These are phyloP conservation scores for Chauna torquata DNA, from an alignment of 2,113 vertebrate genomes.

Conservation along the genomic window DNA sequence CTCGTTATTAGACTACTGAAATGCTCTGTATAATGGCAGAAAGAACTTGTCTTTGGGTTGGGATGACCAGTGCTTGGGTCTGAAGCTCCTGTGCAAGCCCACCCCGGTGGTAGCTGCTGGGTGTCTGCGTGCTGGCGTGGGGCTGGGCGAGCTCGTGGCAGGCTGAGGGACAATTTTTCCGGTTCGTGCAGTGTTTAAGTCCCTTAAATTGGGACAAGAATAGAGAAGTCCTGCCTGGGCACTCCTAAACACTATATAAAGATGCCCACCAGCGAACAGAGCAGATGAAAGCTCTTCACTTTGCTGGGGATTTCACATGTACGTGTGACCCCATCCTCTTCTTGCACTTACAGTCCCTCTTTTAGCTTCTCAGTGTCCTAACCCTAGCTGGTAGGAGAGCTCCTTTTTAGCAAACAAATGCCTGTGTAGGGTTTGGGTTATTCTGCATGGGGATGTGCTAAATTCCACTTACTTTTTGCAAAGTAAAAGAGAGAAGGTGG, in stretches of 20 bases:
- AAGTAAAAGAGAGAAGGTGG: neutral
- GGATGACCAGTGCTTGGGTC: neutral
- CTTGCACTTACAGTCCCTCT: neutral
- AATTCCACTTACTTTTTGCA: neutral
- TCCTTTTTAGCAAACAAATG: neutral
- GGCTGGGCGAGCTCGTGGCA: rapidly evolving
- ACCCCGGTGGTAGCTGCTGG: neutral
- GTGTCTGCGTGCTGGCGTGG: rapidly evolving
- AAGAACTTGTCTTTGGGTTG: neutral
- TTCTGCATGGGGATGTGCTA: neutral
- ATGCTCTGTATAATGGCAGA: neutral
- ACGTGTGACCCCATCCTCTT: neutral
- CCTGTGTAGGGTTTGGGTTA: neutral
- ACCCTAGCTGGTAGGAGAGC: neutral
- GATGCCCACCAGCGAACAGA: neutral
- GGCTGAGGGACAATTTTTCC: neutral
- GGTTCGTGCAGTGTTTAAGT: neutral
- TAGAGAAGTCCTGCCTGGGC: neutral
- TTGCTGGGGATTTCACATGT: neutral
- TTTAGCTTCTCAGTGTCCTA: neutral
- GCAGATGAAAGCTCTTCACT: neutral
- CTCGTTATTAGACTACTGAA: neutral
- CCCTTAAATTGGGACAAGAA: neutral
- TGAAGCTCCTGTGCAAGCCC: neutral
- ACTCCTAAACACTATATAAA: neutral